Percentiles rank a stretch among this genome's conserved stretches.
Conservation (phyloP, 2,888 invertebrate genomes). For the Morinoia aosen region DNA sequence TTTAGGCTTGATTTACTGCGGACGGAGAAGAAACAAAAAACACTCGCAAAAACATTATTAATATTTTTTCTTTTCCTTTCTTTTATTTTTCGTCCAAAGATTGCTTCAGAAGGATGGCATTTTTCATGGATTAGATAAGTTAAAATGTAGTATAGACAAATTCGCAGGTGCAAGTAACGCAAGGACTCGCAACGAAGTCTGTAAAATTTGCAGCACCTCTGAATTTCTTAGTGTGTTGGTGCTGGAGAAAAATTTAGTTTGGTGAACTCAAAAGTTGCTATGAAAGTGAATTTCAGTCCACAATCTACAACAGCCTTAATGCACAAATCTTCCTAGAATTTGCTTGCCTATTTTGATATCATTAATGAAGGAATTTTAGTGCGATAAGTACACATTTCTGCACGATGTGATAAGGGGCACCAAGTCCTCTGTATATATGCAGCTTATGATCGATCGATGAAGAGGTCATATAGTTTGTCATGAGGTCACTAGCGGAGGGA, state of each 20-base stretch:
- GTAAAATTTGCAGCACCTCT: neutral
- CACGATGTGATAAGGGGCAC: too few species aligned
- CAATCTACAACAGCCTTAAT: neutral
- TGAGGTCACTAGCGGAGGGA: neutral
- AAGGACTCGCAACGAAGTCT: neutral
- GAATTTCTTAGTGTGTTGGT: neutral
- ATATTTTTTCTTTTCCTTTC: too few species aligned
- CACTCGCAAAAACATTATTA: too few species aligned
- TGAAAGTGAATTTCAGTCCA: neutral
- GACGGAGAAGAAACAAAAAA: too few species aligned
- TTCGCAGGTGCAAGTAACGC: too few species aligned
- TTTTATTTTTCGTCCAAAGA: too few species aligned
- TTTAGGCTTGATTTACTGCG: too few species aligned
- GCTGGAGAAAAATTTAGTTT: neutral
- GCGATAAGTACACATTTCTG: too few species aligned
- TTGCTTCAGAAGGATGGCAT: too few species aligned
- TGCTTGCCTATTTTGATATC: neutral
- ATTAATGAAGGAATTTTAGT: too few species aligned
- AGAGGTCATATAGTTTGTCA: neutral
- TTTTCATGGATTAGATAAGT: too few species aligned
- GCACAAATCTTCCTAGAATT: neutral
- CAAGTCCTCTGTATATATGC: neutral
- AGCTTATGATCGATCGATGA: neutral
- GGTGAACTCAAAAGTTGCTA: neutral
- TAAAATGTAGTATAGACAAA: too few species aligned